phyloP scores from a whole-genome alignment of 2,888 invertebrate species.

The Rutpela maculata region DNA sequence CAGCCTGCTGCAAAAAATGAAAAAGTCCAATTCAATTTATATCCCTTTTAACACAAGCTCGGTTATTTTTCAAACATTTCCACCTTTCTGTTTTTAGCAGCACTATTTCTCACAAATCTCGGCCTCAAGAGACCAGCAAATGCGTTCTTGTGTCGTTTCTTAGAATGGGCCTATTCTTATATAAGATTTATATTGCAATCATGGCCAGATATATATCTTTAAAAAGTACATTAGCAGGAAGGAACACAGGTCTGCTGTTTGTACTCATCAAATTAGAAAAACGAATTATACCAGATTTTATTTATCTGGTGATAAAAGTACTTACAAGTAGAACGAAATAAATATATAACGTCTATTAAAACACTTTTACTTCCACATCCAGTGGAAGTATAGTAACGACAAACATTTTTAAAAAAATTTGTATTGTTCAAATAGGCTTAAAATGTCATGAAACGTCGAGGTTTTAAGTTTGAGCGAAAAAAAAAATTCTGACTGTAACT shows the following conservation, averaged over 20 bases:
- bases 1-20: constrained; percentile 22
- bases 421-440: too few relatives aligned
- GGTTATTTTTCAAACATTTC: constrained; percentile 22
- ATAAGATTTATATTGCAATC: constrained; percentile 19
- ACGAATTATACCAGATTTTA: not conserved
- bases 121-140: constrained; percentile 7
- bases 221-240: not conserved
- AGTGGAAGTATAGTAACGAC: too few relatives aligned
- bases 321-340: too few relatives aligned
- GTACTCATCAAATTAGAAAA: not conserved
- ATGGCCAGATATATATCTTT: not conserved
- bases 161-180: constrained; percentile 15
- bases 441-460: too few relatives aligned
- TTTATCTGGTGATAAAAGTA: too few relatives aligned
- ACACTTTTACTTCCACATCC: too few relatives aligned
- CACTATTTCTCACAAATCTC: constrained; percentile 19
- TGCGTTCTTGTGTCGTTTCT: constrained; percentile 3
- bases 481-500: too few relatives aligned
- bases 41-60: constrained; percentile 2
- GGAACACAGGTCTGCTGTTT: not conserved
- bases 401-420: too few relatives aligned
- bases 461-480: too few relatives aligned
- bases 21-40: constrained; percentile 19
- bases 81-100: not conserved
- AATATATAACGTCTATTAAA: too few relatives aligned